Percentiles rank a stretch among this genome's conserved stretches.
These are phyloP conservation scores for Archips xylosteana DNA, from an alignment of 2,888 invertebrate species.

Conservation along the genomic window DNA sequence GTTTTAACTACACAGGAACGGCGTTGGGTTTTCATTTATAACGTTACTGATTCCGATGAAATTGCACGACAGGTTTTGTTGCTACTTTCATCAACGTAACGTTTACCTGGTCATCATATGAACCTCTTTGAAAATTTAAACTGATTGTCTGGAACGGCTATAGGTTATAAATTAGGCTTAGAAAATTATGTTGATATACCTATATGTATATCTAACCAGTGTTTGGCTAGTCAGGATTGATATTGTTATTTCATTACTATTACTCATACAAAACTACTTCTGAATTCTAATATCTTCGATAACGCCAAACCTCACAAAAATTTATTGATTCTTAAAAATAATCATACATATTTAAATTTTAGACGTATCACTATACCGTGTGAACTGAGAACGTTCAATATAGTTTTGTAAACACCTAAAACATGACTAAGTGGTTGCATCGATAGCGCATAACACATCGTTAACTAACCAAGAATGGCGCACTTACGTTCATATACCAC, in stretches of 20 bases:
- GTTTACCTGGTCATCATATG: too few species aligned
- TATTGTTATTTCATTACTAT: not conserved
- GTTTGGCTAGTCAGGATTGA: not conserved
- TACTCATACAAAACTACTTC: not conserved
- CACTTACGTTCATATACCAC: not conserved
- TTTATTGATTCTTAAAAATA: not conserved
- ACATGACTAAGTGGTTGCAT: conserved; percentile 19
- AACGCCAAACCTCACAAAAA: not conserved
- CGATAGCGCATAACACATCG: conserved; percentile 20
- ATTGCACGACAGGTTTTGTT: not conserved
- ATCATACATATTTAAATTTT: conserved; percentile 10
- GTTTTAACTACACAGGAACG: not conserved
- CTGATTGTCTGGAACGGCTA: too few species aligned
- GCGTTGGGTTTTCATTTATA: not conserved
- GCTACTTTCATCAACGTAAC: too few species aligned
- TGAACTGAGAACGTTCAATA: conserved; percentile 10
- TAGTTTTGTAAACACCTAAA: conserved; percentile 11
- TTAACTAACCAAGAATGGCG: conserved; percentile 10
- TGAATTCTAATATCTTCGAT: not conserved
- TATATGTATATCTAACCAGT: too few species aligned
- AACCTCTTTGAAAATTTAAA: too few species aligned
- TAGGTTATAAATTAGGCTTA: too few species aligned
- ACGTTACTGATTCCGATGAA: not conserved
- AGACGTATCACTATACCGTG: not conserved
- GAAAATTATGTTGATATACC: too few species aligned